These are phyloP conservation scores for Arnoldichthys spilopterus DNA, from an alignment of 2,797 vertebrate species.

Conservation along the genomic window DNA sequence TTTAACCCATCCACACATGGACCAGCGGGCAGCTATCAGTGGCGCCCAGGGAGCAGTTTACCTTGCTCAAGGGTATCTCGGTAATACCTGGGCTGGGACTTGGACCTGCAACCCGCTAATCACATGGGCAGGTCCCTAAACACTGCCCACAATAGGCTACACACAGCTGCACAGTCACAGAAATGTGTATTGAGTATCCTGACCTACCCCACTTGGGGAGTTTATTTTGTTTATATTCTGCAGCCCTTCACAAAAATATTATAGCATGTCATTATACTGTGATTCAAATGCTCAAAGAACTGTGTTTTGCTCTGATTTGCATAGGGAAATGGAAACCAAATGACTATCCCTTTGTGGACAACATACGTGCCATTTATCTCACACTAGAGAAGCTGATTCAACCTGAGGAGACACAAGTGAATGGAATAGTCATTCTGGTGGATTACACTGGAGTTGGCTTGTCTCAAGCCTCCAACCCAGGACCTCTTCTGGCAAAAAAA, in stretches of 20 bases:
- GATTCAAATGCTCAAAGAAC: not conserved
- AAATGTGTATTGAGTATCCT: too few species aligned
- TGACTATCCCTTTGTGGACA: conserved; percentile 95
- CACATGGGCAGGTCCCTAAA: too few species aligned
- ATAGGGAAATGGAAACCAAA: conserved; percentile 95
- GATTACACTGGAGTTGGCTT: conserved; percentile 97
- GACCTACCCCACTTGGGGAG: not conserved
- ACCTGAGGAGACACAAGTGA: conserved; percentile 97
- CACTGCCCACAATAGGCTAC: too few species aligned
- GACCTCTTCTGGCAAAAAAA: conserved; percentile 97
- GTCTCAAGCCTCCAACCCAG: conserved; percentile 96
- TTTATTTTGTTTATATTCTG: too few species aligned
- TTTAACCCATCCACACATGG: too few species aligned
- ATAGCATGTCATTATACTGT: not conserved
- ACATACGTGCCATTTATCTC: conserved; percentile 94
- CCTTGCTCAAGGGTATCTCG: too few species aligned
- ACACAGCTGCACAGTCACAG: too few species aligned
- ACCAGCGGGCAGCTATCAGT: too few species aligned
- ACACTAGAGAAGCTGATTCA: conserved; percentile 98
- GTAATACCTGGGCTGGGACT: too few species aligned
- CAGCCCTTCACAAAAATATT: not conserved
- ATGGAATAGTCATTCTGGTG: conserved; percentile 95
- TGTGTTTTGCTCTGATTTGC: conserved; percentile 3
- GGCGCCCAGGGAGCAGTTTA: too few species aligned
- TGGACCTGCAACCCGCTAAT: too few species aligned